Conservation (phyloP, 2,797 vertebrate genomes). For the Pipistrellus kuhlii region DNA sequence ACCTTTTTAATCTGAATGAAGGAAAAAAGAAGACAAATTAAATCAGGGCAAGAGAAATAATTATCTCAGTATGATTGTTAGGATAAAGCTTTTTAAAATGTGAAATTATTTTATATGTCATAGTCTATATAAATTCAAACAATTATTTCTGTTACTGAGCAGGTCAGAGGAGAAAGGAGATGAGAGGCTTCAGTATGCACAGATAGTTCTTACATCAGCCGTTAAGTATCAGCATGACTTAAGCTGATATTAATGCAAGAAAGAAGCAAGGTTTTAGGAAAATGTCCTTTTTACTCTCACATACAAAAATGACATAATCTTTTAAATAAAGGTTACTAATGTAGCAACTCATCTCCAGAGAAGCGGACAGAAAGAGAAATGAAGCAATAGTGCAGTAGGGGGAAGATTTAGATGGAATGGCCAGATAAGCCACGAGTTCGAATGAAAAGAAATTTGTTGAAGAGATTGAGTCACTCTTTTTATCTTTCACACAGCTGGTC, state of each 20-base stretch:
- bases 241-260: neutral
- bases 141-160: neutral
- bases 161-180: neutral
- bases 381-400: neutral
- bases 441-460: slow-evolving; percentile 53
- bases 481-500: slow-evolving; percentile 19
- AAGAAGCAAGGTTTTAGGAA: neutral
- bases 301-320: slow-evolving; percentile 14
- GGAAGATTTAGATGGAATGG: neutral
- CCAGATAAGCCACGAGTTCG: neutral
- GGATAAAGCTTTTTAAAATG: neutral
- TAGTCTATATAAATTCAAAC: neutral
- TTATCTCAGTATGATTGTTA: neutral
- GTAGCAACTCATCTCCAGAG: neutral
- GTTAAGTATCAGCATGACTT: neutral
- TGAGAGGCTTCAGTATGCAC: neutral
- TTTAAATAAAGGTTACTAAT: slow-evolving; percentile 57
- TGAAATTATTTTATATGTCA: neutral
- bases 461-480: slow-evolving; percentile 25
- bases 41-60: neutral
- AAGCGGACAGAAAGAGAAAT: neutral
- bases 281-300: neutral
- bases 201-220: neutral
- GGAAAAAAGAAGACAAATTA: neutral
- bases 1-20: neutral